Evolutionary conservation across 2,797 vertebrate species (phyloP).

Genomic region (Poecilia velifera): DNA sequence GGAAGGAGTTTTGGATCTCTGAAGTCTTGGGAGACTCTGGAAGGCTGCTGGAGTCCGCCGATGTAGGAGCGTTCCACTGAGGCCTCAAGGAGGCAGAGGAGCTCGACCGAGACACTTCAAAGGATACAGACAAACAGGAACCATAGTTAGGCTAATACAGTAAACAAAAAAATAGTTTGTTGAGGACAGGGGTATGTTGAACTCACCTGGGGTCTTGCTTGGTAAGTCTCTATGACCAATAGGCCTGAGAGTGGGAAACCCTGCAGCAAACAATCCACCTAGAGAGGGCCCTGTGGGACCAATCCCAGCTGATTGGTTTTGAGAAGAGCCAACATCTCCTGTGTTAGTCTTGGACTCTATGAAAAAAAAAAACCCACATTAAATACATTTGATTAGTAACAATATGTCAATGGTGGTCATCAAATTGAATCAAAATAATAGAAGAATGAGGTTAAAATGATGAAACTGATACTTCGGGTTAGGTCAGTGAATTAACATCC

Average conservation of each 20-base stretch:
- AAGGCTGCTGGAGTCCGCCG: slow-evolving; percentile 38
- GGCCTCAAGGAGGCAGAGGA: slow-evolving; percentile 80
- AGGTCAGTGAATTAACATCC: background rate
- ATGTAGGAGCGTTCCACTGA: slow-evolving; percentile 75
- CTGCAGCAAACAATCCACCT: slow-evolving; percentile 92
- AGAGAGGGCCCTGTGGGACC: slow-evolving; percentile 76
- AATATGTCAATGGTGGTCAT: background rate
- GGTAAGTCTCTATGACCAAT: slow-evolving; percentile 86
- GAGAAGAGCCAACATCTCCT: slow-evolving; percentile 72
- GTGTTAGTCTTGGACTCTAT: slow-evolving; percentile 79
- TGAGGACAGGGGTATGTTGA: background rate
- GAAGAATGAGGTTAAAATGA: too few species aligned
- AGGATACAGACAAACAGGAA: slow-evolving; percentile 21
- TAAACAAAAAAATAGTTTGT: background rate
- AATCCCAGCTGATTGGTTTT: slow-evolving; percentile 63
- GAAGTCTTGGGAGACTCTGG: slow-evolving; percentile 52
- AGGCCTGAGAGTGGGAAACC: slow-evolving; percentile 92
- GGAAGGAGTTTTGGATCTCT: slow-evolving; percentile 63
- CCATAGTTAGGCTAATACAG: background rate
- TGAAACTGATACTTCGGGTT: background rate
- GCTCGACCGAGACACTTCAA: slow-evolving; percentile 75
- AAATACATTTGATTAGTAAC: background rate
- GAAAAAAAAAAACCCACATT: slow-evolving; percentile 8
- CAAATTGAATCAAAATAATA: background rate
- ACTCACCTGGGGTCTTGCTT: slow-evolving; percentile 84